Conservation (phyloP, 1,140 invertebrate genomes). For the Aethina tumida region DNA sequence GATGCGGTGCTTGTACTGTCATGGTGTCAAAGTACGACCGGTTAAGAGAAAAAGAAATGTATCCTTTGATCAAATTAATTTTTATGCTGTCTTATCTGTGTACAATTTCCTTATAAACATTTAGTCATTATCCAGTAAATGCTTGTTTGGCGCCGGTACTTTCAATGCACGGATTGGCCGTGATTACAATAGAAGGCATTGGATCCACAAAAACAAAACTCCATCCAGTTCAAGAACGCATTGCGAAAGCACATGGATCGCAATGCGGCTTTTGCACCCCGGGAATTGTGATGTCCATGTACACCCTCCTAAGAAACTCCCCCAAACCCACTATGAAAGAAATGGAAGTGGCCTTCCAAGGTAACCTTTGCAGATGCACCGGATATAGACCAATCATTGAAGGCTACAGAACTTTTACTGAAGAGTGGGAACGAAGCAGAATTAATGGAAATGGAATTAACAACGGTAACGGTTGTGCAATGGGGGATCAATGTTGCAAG, state of each 20-base stretch:
- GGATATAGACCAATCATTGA: conserved; percentile 86
- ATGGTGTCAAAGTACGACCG: conserved; percentile 76
- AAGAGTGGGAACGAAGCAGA: conserved; percentile 54
- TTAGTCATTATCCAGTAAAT: conserved; percentile 80
- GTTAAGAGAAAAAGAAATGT: conserved; percentile 23
- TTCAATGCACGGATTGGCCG: conserved; percentile 70
- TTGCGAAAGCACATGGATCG: conserved; percentile 79
- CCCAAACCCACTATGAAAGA: conserved; percentile 57
- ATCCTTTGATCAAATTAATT: conserved; percentile 28
- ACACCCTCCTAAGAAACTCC: conserved; percentile 61
- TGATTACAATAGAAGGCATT: conserved; percentile 86
- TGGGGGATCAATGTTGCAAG: conserved; percentile 51
- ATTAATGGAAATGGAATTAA: conserved; percentile 17
- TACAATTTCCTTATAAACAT: not conserved
- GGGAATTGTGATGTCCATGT: conserved; percentile 93
- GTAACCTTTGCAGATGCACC: conserved; percentile 84
- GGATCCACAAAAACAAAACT: conserved; percentile 59
- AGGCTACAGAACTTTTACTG: conserved; percentile 73
- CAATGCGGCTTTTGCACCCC: conserved; percentile 90
- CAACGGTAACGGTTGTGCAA: conserved; percentile 41
- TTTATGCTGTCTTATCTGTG: conserved; percentile 1
- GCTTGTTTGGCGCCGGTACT: conserved; percentile 80
- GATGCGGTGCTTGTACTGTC: conserved; percentile 89
- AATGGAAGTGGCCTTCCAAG: conserved; percentile 77
- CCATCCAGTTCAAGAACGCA: conserved; percentile 77